Evolutionary conservation across 37 sponge, comb jelly and placozoan species (phyloP).

Genomic region (Trichoplax adhaerens): DNA sequence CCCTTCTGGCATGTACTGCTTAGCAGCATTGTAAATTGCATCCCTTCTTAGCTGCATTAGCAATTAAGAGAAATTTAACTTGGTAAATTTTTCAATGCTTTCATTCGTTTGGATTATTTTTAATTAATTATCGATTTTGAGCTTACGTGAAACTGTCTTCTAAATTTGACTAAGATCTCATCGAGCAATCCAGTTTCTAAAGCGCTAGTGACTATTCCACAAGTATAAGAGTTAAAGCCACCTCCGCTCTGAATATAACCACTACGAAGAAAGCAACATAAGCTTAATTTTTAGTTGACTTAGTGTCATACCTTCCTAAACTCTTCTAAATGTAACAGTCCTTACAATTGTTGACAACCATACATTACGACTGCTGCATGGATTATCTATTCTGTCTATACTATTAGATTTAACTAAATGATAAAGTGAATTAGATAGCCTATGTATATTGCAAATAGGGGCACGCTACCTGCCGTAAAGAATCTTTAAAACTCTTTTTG

Average conservation of each 20-base stretch:
- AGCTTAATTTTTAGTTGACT: too few relatives aligned
- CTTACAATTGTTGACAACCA: too few relatives aligned
- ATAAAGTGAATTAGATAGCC: neutral
- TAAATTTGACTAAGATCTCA: conserved; percentile 11
- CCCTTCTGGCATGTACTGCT: conserved; percentile 8
- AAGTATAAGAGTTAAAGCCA: conserved; percentile 32
- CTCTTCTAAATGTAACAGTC: too few relatives aligned
- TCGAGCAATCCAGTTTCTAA: conserved; percentile 34
- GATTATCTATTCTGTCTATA: too few relatives aligned
- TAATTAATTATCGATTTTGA: too few relatives aligned
- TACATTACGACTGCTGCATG: too few relatives aligned
- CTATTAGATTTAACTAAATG: too few relatives aligned
- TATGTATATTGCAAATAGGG: neutral
- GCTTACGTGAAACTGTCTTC: conserved; percentile 19
- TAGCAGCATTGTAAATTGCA: conserved; percentile 10
- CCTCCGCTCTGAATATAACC: conserved; percentile 35
- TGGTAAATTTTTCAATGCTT: too few relatives aligned
- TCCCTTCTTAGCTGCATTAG: conserved; percentile 17
- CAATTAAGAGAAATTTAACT: too few relatives aligned
- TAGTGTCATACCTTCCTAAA: too few relatives aligned
- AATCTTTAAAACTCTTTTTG: conserved; percentile 12
- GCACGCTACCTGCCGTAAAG: conserved; percentile 8
- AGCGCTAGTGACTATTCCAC: conserved; percentile 26
- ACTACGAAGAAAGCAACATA: neutral
- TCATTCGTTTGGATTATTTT: too few relatives aligned